phyloP scores from a whole-genome alignment of 2,888 invertebrate species.

The Sthenelais limicola region DNA sequence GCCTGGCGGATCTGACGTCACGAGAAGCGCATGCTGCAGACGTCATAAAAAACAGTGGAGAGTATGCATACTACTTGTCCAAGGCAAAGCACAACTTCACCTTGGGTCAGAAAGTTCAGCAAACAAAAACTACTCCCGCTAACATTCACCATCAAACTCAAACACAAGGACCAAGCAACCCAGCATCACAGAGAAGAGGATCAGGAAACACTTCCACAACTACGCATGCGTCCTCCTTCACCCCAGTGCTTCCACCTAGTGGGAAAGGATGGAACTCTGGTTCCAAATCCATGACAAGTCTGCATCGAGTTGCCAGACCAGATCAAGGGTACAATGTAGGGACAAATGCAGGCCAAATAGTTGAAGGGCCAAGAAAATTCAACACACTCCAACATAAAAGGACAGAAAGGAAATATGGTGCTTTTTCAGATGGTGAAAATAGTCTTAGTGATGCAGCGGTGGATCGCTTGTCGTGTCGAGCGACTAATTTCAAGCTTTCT shows the following conservation, averaged over 20 bases:
- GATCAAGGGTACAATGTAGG: too few species aligned
- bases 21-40: background rate
- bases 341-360: too few species aligned
- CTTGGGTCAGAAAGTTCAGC: background rate
- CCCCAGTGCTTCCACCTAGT: background rate
- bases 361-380: background rate
- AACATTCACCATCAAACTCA: too few species aligned
- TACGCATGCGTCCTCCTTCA: background rate
- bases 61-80: constrained; percentile 1
- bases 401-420: background rate
- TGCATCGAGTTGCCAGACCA: too few species aligned
- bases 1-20: background rate
- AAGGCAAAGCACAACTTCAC: background rate
- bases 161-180: background rate
- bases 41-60: background rate
- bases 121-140: background rate
- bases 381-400: background rate
- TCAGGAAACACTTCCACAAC: background rate
- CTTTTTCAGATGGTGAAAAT: too few species aligned
- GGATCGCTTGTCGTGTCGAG: constrained; percentile 8
- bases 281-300: background rate
- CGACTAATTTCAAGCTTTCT: constrained; percentile 7
- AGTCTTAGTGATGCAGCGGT: too few species aligned
- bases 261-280: background rate
- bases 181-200: constrained; percentile 1